Evolutionary conservation across 1,140 invertebrate genomes (phyloP), one percentile per base, ranked within the genome.

Genomic region (Drosophila lacteicornis): DNA sequence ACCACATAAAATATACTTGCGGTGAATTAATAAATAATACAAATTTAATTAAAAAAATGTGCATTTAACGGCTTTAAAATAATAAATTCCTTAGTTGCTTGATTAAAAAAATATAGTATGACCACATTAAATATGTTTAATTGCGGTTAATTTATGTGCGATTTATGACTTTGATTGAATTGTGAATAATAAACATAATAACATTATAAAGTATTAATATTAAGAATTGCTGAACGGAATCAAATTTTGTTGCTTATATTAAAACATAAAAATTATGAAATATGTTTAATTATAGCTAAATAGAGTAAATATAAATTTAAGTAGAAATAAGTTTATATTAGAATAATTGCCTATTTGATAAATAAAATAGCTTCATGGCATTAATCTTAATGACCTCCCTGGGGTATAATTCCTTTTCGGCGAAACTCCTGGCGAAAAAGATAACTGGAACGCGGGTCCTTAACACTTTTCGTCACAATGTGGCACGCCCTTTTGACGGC

Each of bases 381-480:
- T 30, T 30, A 25, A 25, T 4, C 22, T 25, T 25, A 30, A 30
- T 30, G 27, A 7, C 27, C 5, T 30, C 27, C 27, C 27, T 30
- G 0, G 27, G 27, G 27, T 30, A 30, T 30, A 30, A 30, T 30
- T 33, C 1, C 30, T 33, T 9, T 36, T 22, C 17, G 38, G 2
- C 40, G 19, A 56, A 50, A 56, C 9, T 56, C 8, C 33, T 40
- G 40, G 15, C 9, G 13, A 49, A 46, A 33, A n/a, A 19, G 57
- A 47, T 22, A 43, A 17, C 13, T 9, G 19, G 56, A 47, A 62
- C 40, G 40, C 40, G 25, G 33, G 36, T 42, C 22, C 36, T 63
- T 71, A 78, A 69, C 75, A 79, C 76, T 79, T 70, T 71, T 43
- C 47, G 40, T 51, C 53, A 62, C 53, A 70, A 73, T 59, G 38